These are phyloP conservation scores for Buathra laborator DNA, from an alignment of 2,888 invertebrate genomes.

Conservation along the genomic window DNA sequence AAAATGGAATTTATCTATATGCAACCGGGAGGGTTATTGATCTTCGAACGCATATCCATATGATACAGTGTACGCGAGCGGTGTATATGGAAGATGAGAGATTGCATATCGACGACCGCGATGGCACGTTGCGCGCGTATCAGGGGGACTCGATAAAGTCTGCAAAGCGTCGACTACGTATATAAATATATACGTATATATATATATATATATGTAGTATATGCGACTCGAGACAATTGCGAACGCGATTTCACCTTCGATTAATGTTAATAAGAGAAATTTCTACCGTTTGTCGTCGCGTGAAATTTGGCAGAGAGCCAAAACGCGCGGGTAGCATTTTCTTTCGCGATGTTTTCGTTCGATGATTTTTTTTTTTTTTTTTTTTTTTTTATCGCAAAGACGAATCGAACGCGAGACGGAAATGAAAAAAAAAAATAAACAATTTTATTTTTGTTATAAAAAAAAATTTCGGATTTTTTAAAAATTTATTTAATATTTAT, in stretches of 20 bases:
- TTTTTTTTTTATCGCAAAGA: too few species aligned
- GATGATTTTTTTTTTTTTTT: too few species aligned
- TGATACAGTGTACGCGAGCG: neutral
- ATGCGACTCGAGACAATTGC: slow-evolving; percentile 31
- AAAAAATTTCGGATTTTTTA: too few species aligned
- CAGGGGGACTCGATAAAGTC: neutral
- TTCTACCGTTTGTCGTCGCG: slow-evolving; percentile 55
- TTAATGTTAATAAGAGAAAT: slow-evolving; percentile 68
- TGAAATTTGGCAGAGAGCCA: slow-evolving; percentile 58
- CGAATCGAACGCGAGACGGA: too few species aligned
- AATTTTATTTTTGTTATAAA: too few species aligned
- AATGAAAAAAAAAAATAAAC: too few species aligned
- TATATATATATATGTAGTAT: neutral
- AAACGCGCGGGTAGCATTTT: slow-evolving; percentile 17
- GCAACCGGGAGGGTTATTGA: slow-evolving; percentile 22
- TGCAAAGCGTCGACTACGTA: neutral
- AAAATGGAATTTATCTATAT: slow-evolving; percentile 12
- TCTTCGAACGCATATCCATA: neutral
- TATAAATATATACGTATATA: neutral
- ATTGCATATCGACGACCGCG: slow-evolving; percentile 10
- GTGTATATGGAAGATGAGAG: neutral
- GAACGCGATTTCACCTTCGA: slow-evolving; percentile 62
- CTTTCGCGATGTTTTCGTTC: too few species aligned
- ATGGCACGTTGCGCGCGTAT: slow-evolving; percentile 1
- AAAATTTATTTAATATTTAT: neutral